phyloP scores from a whole-genome alignment of 2,113 vertebrate species.

The Callipepla squamata region DNA sequence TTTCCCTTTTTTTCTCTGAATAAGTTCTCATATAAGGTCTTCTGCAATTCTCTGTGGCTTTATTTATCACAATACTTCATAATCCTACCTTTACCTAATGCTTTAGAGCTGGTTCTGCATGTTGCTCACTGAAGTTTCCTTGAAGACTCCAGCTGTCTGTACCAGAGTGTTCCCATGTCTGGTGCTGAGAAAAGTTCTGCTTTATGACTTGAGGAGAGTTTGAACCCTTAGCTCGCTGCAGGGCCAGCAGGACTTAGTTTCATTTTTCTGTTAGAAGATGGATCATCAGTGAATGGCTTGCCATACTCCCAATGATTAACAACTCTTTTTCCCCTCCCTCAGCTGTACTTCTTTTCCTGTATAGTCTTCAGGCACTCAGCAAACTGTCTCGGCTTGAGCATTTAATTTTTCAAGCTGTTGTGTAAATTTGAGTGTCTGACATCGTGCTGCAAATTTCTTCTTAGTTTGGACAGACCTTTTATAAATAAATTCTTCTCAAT shows the following conservation, averaged over 20 bases:
- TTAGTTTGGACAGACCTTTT: neutral
- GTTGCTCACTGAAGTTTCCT: neutral
- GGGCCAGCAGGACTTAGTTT: neutral
- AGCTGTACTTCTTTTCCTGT: neutral
- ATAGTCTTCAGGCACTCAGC: constrained; percentile 1
- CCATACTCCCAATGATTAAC: neutral
- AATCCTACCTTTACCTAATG: neutral
- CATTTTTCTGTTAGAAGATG: neutral
- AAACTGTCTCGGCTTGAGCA: neutral
- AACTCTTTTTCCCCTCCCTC: neutral
- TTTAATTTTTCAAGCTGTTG: constrained; percentile 54
- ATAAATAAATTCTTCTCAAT: constrained; percentile 14
- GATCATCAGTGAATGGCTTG: neutral
- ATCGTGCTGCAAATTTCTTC: constrained; percentile 32
- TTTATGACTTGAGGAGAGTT: neutral
- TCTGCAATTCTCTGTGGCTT: neutral
- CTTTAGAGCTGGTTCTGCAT: neutral
- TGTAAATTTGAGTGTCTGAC: constrained; percentile 29
- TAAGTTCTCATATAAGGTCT: neutral
- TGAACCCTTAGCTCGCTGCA: neutral
- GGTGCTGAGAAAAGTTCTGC: neutral
- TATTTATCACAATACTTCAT: neutral
- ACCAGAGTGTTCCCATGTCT: rapidly evolving
- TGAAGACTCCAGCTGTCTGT: neutral
- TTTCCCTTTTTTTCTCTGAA: neutral